Percentiles rank a stretch among this genome's conserved stretches.
Evolutionary conservation across 2,113 vertebrate genomes (phyloP).

Genomic region (Cyphomyrus discorhynchus): DNA sequence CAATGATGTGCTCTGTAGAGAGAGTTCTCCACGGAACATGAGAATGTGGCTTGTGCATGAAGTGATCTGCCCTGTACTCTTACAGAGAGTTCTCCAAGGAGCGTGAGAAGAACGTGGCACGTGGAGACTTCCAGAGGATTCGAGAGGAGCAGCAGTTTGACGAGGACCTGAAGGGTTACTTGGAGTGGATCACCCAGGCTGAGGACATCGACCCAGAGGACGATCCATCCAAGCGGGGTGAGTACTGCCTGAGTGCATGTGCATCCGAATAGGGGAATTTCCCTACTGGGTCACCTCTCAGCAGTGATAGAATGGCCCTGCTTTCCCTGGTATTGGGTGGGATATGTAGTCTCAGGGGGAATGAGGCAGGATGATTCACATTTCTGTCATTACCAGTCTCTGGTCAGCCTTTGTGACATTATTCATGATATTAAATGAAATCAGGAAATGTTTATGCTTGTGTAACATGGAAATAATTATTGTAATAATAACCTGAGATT

Average conservation of each 20-base stretch:
- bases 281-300: neutral
- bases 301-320: neutral
- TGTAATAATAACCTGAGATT: neutral
- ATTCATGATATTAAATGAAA: neutral
- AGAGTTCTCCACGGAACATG: conserved; percentile 95
- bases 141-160: conserved; percentile 95
- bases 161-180: conserved; percentile 91
- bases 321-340: neutral
- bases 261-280: neutral
- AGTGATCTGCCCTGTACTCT: neutral
- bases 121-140: conserved; percentile 94
- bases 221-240: conserved; percentile 85
- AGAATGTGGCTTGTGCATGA: conserved; percentile 74
- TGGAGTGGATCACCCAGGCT: conserved; percentile 97
- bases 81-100: conserved; percentile 96
- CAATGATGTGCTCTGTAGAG: conserved; percentile 46
- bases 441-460: neutral
- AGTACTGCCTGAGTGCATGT: conserved; percentile 42
- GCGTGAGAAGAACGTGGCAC: conserved; percentile 93
- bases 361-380: neutral
- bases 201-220: conserved; percentile 96
- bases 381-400: neutral
- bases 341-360: neutral
- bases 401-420: neutral
- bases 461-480: neutral